phyloP scores from a whole-genome alignment of 2,888 invertebrate species.

The Pseudococcus jackbeardsleyi region DNA sequence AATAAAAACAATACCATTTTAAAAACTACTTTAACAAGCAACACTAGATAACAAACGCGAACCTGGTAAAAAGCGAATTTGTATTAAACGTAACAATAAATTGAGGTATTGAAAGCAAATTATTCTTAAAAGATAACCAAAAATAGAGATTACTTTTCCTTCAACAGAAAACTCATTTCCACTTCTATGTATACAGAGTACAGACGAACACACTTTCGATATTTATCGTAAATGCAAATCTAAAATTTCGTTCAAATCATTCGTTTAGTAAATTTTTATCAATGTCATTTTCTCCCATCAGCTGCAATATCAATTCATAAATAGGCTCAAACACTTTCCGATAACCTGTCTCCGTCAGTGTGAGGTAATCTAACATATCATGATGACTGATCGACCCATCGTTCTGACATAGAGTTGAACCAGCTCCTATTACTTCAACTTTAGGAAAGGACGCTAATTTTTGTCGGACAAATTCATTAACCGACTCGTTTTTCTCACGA shows the following conservation, averaged over 20 bases:
- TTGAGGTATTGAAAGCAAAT: background rate
- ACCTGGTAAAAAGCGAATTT: background rate
- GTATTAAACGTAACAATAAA: background rate
- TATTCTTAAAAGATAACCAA: background rate
- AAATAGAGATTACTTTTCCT: background rate
- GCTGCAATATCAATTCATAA: conserved; percentile 82
- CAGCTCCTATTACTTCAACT: conserved; percentile 73
- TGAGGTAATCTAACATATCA: conserved; percentile 93
- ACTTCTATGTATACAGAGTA: too few species aligned
- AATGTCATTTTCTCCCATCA: conserved; percentile 79
- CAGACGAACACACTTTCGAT: background rate
- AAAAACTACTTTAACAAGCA: background rate
- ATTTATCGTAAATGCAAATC: conserved; percentile 74
- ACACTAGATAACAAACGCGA: background rate
- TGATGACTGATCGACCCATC: conserved; percentile 88
- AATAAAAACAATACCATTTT: conserved; percentile 1
- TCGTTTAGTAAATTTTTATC: conserved; percentile 70
- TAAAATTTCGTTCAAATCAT: conserved; percentile 74
- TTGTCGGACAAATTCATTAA: conserved; percentile 81
- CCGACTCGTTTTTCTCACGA: conserved; percentile 81
- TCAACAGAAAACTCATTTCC: background rate
- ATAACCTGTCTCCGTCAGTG: conserved; percentile 88
- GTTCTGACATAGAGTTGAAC: conserved; percentile 71
- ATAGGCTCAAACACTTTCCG: conserved; percentile 89
- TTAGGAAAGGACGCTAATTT: conserved; percentile 76